Evolutionary conservation across 2,888 invertebrate genomes (phyloP), one percentile per base, ranked within the genome.

Genomic region (Bibio marci): DNA sequence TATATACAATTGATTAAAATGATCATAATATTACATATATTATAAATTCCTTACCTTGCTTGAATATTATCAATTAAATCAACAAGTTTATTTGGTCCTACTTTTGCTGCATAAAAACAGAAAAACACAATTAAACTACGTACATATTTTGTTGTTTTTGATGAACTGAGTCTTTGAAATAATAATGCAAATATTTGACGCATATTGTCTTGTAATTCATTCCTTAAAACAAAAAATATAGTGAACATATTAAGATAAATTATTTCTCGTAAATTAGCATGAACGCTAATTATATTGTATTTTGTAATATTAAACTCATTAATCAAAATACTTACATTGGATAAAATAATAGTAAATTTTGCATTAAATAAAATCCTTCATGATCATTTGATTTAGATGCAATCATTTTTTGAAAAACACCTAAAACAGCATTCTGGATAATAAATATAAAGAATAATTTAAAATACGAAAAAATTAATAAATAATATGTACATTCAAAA

Each of bases 391-490:
- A 69, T 63, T 91, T 94, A 0, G 94, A 94, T 0, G 92, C 86
- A 45, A 97, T 85, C 53, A 98, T 66, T 61, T 97, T 94, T 58
- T 97, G 95, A 63, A 94, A 97, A 8, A 95, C 83, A 2, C 95
- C 97, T 33, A 98, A 65, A 49, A 94, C 72, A 2, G 81, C 80
- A 50, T 71, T 76, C 72, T 81, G 57, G 4, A 63, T 64, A 45
- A 31, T 31, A 25, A 18, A 11, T 25, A 35, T 38, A 33, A 27
- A 32, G 34, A 3, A 37, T 17, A 33, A 37, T 25, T 31, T 31
- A 18, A 12, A 35, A 35, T 13, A 11, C 22, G 4, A 22, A 42
- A 35, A 38, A 40, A 10, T 35, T 37, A 22, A 36, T 39, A 36
- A 31, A 37, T 19, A 17, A 26, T 33, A 30, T 38, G 26, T 30